phyloP scores from a whole-genome alignment of 2,797 vertebrate species.

The Microchirus variegatus region DNA sequence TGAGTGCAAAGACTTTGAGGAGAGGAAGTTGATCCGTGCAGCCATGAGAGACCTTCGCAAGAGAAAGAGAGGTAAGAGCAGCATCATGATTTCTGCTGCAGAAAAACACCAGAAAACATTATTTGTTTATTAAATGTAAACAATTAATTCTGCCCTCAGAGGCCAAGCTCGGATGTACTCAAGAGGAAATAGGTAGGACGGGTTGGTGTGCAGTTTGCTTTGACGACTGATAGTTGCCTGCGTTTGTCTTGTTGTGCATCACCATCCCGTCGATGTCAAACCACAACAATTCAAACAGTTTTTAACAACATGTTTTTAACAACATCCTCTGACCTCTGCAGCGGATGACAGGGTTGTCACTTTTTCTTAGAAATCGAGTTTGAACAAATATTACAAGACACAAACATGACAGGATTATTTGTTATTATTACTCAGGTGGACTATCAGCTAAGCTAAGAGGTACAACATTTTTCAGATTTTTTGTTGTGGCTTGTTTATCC shows the following conservation, averaged over 20 bases:
- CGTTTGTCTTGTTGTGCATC: constrained; percentile 44
- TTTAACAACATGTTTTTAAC: neutral
- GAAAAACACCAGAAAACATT: neutral
- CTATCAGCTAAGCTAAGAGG: no score
- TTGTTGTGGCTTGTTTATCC: no score
- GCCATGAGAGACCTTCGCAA: constrained; percentile 97
- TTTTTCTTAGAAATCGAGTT: no score
- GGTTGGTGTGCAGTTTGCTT: constrained; percentile 62
- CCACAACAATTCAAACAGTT: neutral
- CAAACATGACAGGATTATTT: no score
- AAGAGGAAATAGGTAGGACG: constrained; percentile 81
- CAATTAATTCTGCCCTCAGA: constrained; percentile 74
- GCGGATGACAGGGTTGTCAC: constrained; percentile 19
- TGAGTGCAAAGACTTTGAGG: constrained; percentile 91
- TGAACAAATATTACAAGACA: no score
- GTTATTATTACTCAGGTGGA: no score
- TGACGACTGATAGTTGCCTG: constrained; percentile 48
- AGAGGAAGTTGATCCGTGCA: constrained; percentile 91
- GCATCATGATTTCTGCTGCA: neutral
- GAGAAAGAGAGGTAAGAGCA: constrained; percentile 90
- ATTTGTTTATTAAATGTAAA: neutral
- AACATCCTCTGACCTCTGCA: constrained; percentile 4
- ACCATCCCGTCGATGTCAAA: constrained; percentile 38
- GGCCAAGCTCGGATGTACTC: constrained; percentile 79
- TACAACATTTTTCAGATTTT: no score